Evolutionary conservation across 2,888 invertebrate species (phyloP).

Genomic region (Sphinx pinastri): DNA sequence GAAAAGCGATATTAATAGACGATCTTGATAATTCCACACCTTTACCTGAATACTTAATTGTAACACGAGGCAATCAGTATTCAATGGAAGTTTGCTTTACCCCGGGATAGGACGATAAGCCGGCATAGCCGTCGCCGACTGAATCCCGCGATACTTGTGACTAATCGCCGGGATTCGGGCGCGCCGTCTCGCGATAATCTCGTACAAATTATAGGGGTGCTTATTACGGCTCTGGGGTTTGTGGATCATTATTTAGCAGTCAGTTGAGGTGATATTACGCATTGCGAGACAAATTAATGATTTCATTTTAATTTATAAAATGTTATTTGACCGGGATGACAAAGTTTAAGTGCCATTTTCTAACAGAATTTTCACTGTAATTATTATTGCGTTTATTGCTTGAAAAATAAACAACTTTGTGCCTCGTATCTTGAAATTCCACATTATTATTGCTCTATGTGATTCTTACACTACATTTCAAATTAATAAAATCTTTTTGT

Average conservation of each 20-base stretch:
- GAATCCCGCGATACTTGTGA: conserved; percentile 77
- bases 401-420: too few relatives aligned
- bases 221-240: conserved; percentile 64
- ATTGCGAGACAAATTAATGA: not conserved
- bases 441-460: too few relatives aligned
- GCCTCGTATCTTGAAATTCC: too few relatives aligned
- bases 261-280: conserved; percentile 54
- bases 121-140: conserved; percentile 36
- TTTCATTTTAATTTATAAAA: not conserved
- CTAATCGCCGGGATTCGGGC: conserved; percentile 80
- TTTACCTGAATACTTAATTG: conserved; percentile 77
- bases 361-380: not conserved
- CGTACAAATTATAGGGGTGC: conserved; percentile 79
- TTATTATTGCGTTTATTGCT: too few relatives aligned
- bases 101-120: conserved; percentile 61
- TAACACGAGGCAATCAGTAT: conserved; percentile 72
- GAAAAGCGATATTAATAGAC: conserved; percentile 62
- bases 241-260: conserved; percentile 73
- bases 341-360: not conserved
- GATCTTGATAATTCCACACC: conserved; percentile 73
- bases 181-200: conserved; percentile 79
- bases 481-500: too few relatives aligned
- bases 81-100: conserved; percentile 66
- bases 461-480: too few relatives aligned
- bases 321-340: not conserved